These are phyloP conservation scores for Ctenomys sociabilis DNA, from an alignment of 2,113 vertebrate genomes.

Conservation along the genomic window DNA sequence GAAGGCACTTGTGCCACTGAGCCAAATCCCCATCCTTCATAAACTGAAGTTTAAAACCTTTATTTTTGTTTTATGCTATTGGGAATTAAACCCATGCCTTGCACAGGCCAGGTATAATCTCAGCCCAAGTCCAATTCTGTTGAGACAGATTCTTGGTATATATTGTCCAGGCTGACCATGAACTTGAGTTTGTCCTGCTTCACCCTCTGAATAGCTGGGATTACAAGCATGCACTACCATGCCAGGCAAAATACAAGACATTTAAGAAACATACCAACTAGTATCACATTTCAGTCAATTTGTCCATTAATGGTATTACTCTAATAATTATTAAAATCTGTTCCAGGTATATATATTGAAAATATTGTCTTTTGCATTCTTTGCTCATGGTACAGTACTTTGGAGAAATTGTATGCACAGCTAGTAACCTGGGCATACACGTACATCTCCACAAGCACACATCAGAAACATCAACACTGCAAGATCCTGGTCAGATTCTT, in stretches of 20 bases:
- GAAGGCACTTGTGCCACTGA: no score
- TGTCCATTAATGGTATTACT: conserved; percentile 84
- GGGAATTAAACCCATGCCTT: neutral
- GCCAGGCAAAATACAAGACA: conserved; percentile 78
- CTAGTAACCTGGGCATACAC: neutral
- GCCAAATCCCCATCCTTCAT: neutral
- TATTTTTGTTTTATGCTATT: neutral
- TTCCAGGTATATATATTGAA: conserved; percentile 87
- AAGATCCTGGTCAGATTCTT: conserved; percentile 82
- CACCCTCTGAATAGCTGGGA: neutral
- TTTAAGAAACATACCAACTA: conserved; percentile 85
- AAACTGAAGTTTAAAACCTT: conserved; percentile 52
- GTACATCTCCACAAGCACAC: conserved; percentile 78
- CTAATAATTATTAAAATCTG: conserved; percentile 86
- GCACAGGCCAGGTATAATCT: neutral
- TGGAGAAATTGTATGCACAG: conserved; percentile 84
- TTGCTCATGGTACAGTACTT: conserved; percentile 89
- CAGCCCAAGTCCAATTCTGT: neutral
- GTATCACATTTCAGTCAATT: conserved; percentile 81
- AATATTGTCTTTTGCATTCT: conserved; percentile 89
- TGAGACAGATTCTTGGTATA: neutral
- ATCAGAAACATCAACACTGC: conserved; percentile 72
- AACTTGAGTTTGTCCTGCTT: neutral
- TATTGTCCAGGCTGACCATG: neutral
- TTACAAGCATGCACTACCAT: neutral